Evolutionary conservation across 2,888 invertebrate genomes (phyloP), one percentile per base, ranked within the genome.

Genomic region (Exocentrus adspersus): DNA sequence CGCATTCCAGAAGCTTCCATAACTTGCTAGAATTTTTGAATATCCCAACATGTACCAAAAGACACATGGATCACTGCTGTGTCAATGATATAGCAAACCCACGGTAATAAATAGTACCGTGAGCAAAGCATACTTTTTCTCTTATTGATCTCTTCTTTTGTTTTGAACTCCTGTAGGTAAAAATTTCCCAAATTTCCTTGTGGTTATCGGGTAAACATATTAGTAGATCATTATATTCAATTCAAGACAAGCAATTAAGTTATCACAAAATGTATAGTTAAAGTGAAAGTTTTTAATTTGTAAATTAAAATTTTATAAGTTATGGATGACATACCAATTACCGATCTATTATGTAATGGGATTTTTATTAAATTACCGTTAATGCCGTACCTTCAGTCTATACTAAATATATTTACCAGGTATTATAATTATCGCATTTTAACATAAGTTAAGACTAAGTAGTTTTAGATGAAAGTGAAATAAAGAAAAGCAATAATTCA

Each of bases 281-380:
- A 16, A 54, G 54, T 54, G 54, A 54, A 54, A 54, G 54, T 54
- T 30, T 54, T 43, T 54, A 54, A 54, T 54, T 43, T 16, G 10
- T 24, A 20, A 54, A 54, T 54, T 16, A 30, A 54, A 24, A 43
- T n/a, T 53, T 41, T 53, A 53, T 16, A 51, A n/a, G 17, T 20
- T 51, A 10, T 21, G 21, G 32, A 42, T 41, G 32, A 6, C 53
- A 37, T 37, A 7, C 37, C 12, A 37, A 12, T 37, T 32, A 32
- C 17, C n/a, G 20, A 1, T 53, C 41, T 20, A 10, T 41, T 21
- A 16, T 21, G 20, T 53, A 53, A 53, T 28, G 48, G 16, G 20
- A n/a, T 12, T 12, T 37, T 9, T 37, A 12, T 12, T 2, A 37
- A 37, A 37, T 37, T 2, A 37, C 3, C 7, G 7, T 24, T 24